These are phyloP conservation scores for Caenorhabditis inopinata DNA, from an alignment of 1,140 invertebrate genomes.

Conservation along the genomic window DNA sequence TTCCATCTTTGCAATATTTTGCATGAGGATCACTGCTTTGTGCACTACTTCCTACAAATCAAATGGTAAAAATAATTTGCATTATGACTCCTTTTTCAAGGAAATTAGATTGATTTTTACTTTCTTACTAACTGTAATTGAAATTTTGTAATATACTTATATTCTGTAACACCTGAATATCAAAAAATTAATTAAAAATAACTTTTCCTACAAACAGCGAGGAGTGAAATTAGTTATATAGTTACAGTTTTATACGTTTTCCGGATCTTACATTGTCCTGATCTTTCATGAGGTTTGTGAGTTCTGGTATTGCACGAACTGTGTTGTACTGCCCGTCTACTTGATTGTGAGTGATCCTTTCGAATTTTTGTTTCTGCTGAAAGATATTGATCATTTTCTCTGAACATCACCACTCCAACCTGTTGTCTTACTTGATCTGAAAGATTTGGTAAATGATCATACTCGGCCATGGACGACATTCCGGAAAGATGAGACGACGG, in stretches of 20 bases:
- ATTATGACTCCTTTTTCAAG: too few relatives aligned
- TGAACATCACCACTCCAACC: too few relatives aligned
- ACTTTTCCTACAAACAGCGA: too few relatives aligned
- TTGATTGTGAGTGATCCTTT: neutral
- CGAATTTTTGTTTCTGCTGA: slow-evolving; percentile 16
- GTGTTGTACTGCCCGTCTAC: neutral
- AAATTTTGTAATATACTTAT: too few relatives aligned
- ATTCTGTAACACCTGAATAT: too few relatives aligned
- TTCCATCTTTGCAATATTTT: slow-evolving; percentile 36
- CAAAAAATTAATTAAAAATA: too few relatives aligned
- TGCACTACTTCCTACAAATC: slow-evolving; percentile 5
- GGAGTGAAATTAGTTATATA: too few relatives aligned
- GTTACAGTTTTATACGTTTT: too few relatives aligned
- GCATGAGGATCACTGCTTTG: slow-evolving; percentile 25
- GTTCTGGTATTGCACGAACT: neutral
- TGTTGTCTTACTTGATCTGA: neutral
- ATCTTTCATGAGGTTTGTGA: neutral
- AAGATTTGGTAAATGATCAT: neutral
- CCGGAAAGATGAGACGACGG: slow-evolving; percentile 11
- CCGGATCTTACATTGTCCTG: neutral
- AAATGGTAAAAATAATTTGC: too few relatives aligned
- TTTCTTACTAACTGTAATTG: too few relatives aligned
- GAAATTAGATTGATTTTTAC: too few relatives aligned
- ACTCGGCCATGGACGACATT: slow-evolving; percentile 1
- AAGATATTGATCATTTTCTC: neutral